Evolutionary conservation across 2,797 vertebrate genomes (phyloP).

Genomic region (Spinus pinus): DNA sequence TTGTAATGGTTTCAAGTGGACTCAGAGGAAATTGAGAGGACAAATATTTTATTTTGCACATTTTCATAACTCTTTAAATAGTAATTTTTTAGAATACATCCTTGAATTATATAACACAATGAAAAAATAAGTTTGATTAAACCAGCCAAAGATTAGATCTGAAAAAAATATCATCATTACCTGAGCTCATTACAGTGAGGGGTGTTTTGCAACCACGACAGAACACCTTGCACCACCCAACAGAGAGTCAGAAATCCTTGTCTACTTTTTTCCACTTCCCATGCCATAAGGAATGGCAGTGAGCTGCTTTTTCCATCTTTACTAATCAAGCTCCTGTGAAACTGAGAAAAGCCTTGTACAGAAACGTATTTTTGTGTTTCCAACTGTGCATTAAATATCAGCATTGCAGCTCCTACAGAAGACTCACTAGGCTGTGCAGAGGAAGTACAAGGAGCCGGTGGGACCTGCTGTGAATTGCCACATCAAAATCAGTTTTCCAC

Average conservation of each 20-base stretch:
- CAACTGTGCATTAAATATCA: background rate
- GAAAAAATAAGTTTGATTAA: background rate
- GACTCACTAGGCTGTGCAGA: background rate
- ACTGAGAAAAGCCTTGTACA: background rate
- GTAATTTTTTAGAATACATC: background rate
- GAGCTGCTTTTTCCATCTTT: conserved; percentile 10
- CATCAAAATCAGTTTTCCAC: background rate
- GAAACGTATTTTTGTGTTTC: fast-evolving
- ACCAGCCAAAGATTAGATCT: background rate
- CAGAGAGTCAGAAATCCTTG: background rate
- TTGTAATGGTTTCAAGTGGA: background rate
- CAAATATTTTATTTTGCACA: background rate
- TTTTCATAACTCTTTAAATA: background rate
- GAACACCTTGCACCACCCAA: background rate
- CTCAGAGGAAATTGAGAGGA: background rate
- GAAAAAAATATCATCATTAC: background rate
- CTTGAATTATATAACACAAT: background rate
- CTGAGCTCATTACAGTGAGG: background rate
- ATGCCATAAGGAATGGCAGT: background rate
- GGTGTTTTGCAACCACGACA: background rate
- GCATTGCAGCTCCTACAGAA: fast-evolving
- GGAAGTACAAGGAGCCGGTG: background rate
- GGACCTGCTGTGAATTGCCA: background rate
- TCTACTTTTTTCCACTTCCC: conserved; percentile 22
- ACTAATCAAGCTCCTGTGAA: background rate